Percentiles rank a stretch among this genome's conserved stretches.
Evolutionary conservation across 2,113 vertebrate genomes (phyloP).

Genomic region (Chionomys nivalis): DNA sequence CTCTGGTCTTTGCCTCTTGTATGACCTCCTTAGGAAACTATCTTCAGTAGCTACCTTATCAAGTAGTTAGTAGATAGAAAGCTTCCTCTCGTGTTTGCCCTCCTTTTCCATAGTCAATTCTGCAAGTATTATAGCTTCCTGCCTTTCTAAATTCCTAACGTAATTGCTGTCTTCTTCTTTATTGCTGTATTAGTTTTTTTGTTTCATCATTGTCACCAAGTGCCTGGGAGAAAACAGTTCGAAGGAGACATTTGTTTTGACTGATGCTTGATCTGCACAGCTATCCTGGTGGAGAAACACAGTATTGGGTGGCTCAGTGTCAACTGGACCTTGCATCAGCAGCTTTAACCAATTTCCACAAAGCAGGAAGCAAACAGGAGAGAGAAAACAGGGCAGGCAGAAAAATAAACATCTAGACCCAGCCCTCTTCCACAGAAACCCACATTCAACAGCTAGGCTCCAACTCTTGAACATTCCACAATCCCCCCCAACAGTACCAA

Average conservation of each 20-base stretch:
- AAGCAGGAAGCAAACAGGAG: neutral
- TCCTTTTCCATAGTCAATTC: neutral
- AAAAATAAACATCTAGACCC: neutral
- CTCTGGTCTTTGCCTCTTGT: neutral
- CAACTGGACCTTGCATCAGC: neutral
- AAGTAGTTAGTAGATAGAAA: neutral
- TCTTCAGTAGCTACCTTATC: neutral
- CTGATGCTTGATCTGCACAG: neutral
- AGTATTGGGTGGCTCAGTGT: fast-evolving
- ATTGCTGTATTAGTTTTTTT: neutral
- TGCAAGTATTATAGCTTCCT: neutral
- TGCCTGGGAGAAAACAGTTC: too few relatives aligned
- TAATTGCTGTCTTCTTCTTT: neutral
- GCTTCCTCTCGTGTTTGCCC: neutral
- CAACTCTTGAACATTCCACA: neutral
- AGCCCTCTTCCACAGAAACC: neutral
- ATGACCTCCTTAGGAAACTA: neutral
- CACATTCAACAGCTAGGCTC: neutral
- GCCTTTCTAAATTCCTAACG: neutral
- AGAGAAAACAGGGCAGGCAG: neutral
- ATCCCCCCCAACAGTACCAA: too few relatives aligned
- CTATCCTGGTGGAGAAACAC: neutral
- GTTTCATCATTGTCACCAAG: neutral
- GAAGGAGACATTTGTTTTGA: neutral
- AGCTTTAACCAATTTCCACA: neutral